Evolutionary conservation across 2,888 invertebrate species (phyloP), one percentile per base, ranked within the genome.

Genomic region (Aradus depressus): DNA sequence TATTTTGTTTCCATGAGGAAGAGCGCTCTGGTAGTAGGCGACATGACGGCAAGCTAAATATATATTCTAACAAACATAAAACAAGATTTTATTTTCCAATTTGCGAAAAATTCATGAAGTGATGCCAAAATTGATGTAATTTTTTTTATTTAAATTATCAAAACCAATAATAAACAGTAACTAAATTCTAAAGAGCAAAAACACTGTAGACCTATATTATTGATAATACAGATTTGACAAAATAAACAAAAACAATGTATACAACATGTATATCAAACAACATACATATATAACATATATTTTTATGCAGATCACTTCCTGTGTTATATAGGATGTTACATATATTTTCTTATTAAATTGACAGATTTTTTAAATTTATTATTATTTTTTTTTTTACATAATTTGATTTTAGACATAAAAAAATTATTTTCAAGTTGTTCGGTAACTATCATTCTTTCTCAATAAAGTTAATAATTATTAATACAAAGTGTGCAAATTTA

Each of bases 401-500:
- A 25, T 22, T 4, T 42, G 5, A 28, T 43, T 43, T 14, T 16
- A 31, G 28, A 31, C 12, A 32, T 31, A 26, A 14, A 47, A 37
- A 34, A 28, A 38, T 12, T 37, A 34, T 34, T 34, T 35, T 48
- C n/a, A n/a, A n/a, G n/a, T n/a, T n/a, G n/a, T 48, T 38, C 34
- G 22, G 23, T 37, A 26, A 48, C 48, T 48, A 48, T 28, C 26
- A 8, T 49, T n/a, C 19, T 41, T 41, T 16, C 22, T 49, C 32
- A 23, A 4, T 21, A 49, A 21, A 34, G 18, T 35, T 35, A 22
- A 41, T 23, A 21, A 32, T 41, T 10, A 23, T 32, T 37, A 49
- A 49, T 21, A 49, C 26, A 37, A 49, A 49, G 41, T 51, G 54
- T 54, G 54, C 54, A 54, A 49, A 50, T 50, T 38, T 50, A 35